These are phyloP conservation scores for Thalassarche chlororhynchos DNA, from an alignment of 2,113 vertebrate species.

Conservation along the genomic window DNA sequence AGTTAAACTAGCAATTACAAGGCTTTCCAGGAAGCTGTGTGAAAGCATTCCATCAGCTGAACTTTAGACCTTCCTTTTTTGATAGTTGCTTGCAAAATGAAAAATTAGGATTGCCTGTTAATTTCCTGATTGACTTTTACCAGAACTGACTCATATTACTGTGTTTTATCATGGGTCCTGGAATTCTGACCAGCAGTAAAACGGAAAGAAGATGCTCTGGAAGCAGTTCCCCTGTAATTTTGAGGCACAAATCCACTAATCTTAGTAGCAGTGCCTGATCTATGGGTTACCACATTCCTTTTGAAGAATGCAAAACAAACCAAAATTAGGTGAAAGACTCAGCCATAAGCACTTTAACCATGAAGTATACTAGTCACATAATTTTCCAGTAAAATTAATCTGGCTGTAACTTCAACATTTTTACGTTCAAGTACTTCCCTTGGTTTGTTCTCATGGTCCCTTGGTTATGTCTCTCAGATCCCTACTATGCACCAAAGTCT, in stretches of 20 bases:
- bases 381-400: not conserved
- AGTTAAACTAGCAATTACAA: slow-evolving; percentile 45
- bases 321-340: not conserved
- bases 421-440: not conserved
- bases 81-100: slow-evolving; percentile 19
- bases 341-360: not conserved
- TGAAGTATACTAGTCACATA: not conserved
- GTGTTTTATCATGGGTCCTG: not conserved
- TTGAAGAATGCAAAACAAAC: not conserved
- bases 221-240: not conserved
- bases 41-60: slow-evolving; percentile 36
- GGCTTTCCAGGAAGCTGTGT: slow-evolving; percentile 37
- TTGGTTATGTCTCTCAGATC: not conserved
- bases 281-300: not conserved
- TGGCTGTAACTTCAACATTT: not conserved
- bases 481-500: not conserved
- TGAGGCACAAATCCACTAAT: not conserved
- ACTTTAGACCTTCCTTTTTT: slow-evolving; percentile 48
- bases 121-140: slow-evolving; percentile 27
- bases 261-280: not conserved
- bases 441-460: not conserved
- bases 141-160: not conserved
- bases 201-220: not conserved
- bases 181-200: not conserved
- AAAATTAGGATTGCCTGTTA: not conserved